Percentiles rank a stretch among this genome's conserved stretches.
phyloP scores from a whole-genome alignment of 2,888 invertebrate genomes.

The Drosophila rellima region DNA sequence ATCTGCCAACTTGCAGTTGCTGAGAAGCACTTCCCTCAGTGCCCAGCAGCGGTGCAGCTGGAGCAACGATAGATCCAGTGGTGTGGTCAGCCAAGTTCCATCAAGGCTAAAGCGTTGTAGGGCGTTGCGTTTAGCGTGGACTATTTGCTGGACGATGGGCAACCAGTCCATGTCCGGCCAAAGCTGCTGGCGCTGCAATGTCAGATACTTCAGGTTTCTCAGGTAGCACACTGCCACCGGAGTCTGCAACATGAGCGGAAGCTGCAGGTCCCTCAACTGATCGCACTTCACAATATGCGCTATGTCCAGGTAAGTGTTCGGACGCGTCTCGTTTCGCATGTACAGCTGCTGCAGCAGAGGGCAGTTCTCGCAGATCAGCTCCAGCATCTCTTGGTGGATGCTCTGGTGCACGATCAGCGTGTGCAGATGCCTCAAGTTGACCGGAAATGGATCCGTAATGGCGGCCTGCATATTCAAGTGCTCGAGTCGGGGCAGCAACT shows the following conservation, averaged over 20 bases:
- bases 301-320: constrained; percentile 16
- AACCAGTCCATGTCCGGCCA: constrained; percentile 55
- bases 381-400: constrained; percentile 17
- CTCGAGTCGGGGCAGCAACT: constrained; percentile 27
- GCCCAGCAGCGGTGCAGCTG: constrained; percentile 46
- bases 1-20: constrained; percentile 44
- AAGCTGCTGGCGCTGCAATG: constrained; percentile 39
- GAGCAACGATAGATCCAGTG: constrained; percentile 37
- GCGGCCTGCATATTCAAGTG: constrained; percentile 9
- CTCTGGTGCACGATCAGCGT: constrained; percentile 14
- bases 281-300: constrained; percentile 23
- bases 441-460: constrained; percentile 17
- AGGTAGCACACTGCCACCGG: constrained; percentile 26
- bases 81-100: constrained; percentile 43
- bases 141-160: constrained; percentile 25
- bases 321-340: constrained; percentile 10
- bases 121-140: constrained; percentile 37
- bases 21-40: constrained; percentile 45
- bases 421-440: constrained; percentile 9
- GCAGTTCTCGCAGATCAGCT: constrained; percentile 21
- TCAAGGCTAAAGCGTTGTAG: constrained; percentile 40
- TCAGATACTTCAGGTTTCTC: constrained; percentile 28
- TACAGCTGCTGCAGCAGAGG: constrained; percentile 21
- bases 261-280: constrained; percentile 22
- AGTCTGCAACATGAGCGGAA: constrained; percentile 44